Evolutionary conservation across 2,113 vertebrate genomes (phyloP).

Genomic region (Dipodomys merriami): DNA sequence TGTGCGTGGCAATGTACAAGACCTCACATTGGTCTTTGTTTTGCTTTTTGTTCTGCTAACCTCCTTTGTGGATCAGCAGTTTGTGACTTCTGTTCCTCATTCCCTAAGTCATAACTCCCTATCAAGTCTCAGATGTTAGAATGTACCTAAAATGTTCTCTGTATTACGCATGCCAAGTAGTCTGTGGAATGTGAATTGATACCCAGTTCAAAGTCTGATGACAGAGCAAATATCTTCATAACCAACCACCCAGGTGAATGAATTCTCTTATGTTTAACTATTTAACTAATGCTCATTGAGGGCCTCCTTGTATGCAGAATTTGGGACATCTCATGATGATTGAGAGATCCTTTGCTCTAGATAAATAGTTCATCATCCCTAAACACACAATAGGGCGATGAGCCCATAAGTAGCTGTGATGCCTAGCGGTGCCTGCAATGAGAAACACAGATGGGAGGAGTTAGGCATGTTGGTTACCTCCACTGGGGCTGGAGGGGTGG

Average conservation of each 20-base stretch:
- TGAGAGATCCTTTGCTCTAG: neutral
- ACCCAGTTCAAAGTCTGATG: neutral
- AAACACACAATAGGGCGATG: neutral
- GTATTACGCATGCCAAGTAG: neutral
- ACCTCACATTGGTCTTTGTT: neutral
- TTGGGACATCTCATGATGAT: neutral
- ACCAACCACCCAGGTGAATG: neutral
- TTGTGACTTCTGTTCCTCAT: neutral
- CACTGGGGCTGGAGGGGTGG: neutral
- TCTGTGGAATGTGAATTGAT: neutral
- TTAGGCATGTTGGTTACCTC: too few relatives aligned
- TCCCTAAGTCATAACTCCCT: neutral
- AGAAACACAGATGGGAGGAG: neutral
- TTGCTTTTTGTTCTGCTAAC: neutral
- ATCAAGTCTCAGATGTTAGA: neutral
- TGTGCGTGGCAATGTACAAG: too few relatives aligned
- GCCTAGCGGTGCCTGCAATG: neutral
- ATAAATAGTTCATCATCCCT: neutral
- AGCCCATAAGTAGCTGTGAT: neutral
- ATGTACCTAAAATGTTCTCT: neutral
- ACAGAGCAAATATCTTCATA: neutral
- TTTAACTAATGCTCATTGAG: neutral
- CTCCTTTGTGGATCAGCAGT: neutral
- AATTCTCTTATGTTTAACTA: neutral
- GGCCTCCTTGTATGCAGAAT: neutral